Evolutionary conservation across 2,888 invertebrate species (phyloP).

Genomic region (Agrilus mali): DNA sequence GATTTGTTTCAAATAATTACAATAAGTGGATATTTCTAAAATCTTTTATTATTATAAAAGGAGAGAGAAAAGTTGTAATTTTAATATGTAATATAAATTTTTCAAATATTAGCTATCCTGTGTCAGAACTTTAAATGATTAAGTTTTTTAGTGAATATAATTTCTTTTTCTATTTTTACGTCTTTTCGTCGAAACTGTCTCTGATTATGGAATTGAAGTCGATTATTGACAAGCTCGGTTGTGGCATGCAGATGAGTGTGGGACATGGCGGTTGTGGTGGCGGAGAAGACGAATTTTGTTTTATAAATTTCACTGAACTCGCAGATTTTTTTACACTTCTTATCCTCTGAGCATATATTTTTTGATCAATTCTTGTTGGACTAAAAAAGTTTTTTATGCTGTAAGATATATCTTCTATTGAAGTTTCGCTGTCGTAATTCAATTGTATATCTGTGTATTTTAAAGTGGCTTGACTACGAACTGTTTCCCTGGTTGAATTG

Average conservation of each 20-base stretch:
- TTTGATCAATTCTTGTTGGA: slow-evolving; percentile 18
- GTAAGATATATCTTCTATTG: slow-evolving; percentile 32
- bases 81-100: too few species aligned
- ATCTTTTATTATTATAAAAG: too few species aligned
- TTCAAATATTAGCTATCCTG: too few species aligned
- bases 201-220: slow-evolving; percentile 59
- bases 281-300: background rate
- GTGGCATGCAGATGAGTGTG: slow-evolving; percentile 35
- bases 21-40: too few species aligned
- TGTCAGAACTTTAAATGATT: background rate
- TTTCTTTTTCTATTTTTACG: slow-evolving; percentile 9
- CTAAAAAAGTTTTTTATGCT: slow-evolving; percentile 22
- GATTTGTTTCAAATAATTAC: too few species aligned
- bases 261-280: slow-evolving; percentile 17
- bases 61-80: too few species aligned
- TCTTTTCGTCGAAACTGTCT: slow-evolving; percentile 35
- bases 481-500: slow-evolving; percentile 32
- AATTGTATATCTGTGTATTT: slow-evolving; percentile 42
- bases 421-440: slow-evolving; percentile 41
- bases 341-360: slow-evolving; percentile 14
- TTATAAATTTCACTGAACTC: slow-evolving; percentile 11
- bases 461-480: slow-evolving; percentile 37
- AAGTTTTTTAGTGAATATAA: slow-evolving; percentile 1
- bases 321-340: background rate
- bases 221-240: slow-evolving; percentile 57